phyloP scores from a whole-genome alignment of 2,113 vertebrate species.

The Phyllostomus hastatus region DNA sequence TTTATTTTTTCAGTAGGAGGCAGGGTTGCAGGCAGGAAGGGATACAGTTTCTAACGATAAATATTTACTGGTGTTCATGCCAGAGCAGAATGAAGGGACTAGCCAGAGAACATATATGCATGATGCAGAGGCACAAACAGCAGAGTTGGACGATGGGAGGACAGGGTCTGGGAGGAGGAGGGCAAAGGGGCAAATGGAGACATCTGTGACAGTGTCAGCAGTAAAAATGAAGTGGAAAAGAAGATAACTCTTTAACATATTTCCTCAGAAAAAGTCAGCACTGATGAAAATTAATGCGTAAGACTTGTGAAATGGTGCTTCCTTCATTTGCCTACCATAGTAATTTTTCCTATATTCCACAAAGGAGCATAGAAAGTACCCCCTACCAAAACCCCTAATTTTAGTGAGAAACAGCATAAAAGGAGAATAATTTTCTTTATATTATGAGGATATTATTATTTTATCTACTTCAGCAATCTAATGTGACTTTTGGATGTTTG shows the following conservation, averaged over 20 bases:
- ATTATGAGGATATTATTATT: not conserved
- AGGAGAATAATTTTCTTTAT: not conserved
- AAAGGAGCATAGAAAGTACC: not conserved
- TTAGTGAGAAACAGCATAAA: slow-evolving; percentile 32
- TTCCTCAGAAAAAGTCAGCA: not conserved
- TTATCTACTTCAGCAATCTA: not conserved
- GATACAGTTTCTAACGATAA: not conserved
- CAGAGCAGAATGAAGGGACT: not conserved
- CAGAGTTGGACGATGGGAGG: too few relatives aligned
- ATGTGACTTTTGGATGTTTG: not conserved
- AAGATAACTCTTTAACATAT: not conserved
- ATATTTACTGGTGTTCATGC: not conserved
- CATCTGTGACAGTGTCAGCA: too few relatives aligned
- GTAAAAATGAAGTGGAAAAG: not conserved
- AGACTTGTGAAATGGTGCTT: not conserved
- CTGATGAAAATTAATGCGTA: slow-evolving; percentile 30
- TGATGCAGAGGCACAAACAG: too few relatives aligned
- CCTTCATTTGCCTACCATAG: slow-evolving; percentile 16
- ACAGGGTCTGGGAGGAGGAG: too few relatives aligned
- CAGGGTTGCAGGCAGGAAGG: not conserved
- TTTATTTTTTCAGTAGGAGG: not conserved
- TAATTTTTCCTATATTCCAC: slow-evolving; percentile 8
- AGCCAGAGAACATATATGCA: too few relatives aligned
- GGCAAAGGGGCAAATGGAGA: too few relatives aligned
- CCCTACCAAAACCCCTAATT: not conserved